Conservation (phyloP, 2,888 invertebrate genomes). For the Heliconius ethilla region DNA sequence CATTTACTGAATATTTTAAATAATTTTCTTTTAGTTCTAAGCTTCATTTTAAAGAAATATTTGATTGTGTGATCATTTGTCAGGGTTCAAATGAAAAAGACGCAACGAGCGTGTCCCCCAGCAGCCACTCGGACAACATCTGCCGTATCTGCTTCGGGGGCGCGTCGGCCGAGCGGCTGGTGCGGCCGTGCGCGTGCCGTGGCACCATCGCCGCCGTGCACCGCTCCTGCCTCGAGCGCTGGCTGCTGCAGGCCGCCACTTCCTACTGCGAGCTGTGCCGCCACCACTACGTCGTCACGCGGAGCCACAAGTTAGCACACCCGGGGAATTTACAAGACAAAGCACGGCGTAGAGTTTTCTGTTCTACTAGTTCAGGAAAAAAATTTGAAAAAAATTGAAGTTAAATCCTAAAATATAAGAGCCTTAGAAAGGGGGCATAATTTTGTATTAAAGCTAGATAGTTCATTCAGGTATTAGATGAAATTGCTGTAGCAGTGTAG, state of each 20-base stretch:
- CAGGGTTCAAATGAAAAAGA: slow-evolving; percentile 61
- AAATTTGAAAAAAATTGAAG: too few relatives aligned
- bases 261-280: slow-evolving; percentile 78
- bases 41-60: too few relatives aligned
- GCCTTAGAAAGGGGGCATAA: too few relatives aligned
- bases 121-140: slow-evolving; percentile 66
- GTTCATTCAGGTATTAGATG: too few relatives aligned
- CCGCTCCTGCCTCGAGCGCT: slow-evolving; percentile 75
- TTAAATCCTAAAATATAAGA: too few relatives aligned
- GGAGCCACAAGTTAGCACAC: slow-evolving; percentile 64
- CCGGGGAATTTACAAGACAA: too few relatives aligned
- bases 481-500: too few relatives aligned
- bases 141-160: slow-evolving; percentile 79
- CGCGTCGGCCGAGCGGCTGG: slow-evolving; percentile 73
- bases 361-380: too few relatives aligned
- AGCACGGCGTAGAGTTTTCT: too few relatives aligned
- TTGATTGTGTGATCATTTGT: not conserved
- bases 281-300: slow-evolving; percentile 73
- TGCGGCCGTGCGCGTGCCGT: slow-evolving; percentile 75
- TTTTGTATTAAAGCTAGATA: too few relatives aligned
- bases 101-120: slow-evolving; percentile 59
- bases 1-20: too few relatives aligned
- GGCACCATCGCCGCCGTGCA: slow-evolving; percentile 78
- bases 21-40: too few relatives aligned
- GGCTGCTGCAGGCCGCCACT: slow-evolving; percentile 76